Evolutionary conservation across 2,113 vertebrate genomes (phyloP), one percentile per base, ranked within the genome.

Genomic region (Paradoxurus hermaphroditus): DNA sequence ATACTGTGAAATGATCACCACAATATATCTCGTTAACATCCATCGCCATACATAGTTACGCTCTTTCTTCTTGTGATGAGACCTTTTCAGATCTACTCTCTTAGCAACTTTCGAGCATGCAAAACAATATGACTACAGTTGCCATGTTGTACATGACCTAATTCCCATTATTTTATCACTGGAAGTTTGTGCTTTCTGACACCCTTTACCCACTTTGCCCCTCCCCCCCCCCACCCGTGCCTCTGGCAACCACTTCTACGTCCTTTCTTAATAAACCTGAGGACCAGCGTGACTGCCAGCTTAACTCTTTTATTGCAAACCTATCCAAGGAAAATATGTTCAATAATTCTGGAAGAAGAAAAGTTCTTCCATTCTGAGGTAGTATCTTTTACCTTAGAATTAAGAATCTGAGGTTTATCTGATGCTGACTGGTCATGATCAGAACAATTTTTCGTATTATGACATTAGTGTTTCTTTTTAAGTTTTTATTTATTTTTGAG

Each of bases 371-470:
- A 85, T 86, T 86, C 95, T 63, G 49, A 88, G 51, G 46, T 18
- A 93, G 34, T 51, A 59, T 83, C 72, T 81, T 41, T 95, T 78
- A 85, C 15, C 41, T 90, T 75, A 90, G n/a, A 91, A 94, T 90
- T 73, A 77, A 90, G 59, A 91, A 88, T 75, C 41, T 23, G 46
- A 93, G 23, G 14, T 83, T 86, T 97, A 68, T 73, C 72, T 91
- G 56, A 95, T 62, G 83, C 19, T 89, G 73, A 70, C 27, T 72
- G 86, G 65, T 15, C 70, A 65, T 73, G 46, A 70, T 79, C 53
- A 85, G 77, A 94, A 72, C 87, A 73, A 63, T 92, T 95, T 92
- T 70, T 65, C 59, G 14, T 5, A 56, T 89, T 39, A 82, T 19
- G 56, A 83, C 9, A 51, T 90, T 81, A 88, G 51, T 29, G 21